phyloP scores from a whole-genome alignment of 2,113 vertebrate species.

The Lophura nycthemera region DNA sequence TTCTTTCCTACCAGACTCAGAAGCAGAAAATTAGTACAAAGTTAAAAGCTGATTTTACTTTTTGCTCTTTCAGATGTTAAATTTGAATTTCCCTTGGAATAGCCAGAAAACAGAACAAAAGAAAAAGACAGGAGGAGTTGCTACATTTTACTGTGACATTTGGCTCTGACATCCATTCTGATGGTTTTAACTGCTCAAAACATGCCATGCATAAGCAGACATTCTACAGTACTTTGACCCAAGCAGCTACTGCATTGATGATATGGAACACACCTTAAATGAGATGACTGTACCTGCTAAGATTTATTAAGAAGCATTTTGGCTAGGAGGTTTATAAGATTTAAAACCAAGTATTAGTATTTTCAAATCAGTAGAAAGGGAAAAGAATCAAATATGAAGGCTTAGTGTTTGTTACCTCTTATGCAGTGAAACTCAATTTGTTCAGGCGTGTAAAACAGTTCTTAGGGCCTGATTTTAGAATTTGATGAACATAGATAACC shows the following conservation, averaged over 20 bases:
- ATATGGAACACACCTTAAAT: neutral
- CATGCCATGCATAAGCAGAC: rapidly evolving
- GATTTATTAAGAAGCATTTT: neutral
- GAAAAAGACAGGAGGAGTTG: neutral
- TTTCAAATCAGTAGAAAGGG: neutral
- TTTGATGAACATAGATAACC: neutral
- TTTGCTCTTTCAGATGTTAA: neutral
- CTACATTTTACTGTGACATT: neutral
- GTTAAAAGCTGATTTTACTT: neutral
- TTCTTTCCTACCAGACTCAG: neutral
- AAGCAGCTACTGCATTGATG: neutral
- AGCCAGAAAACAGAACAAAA: neutral
- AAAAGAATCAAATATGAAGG: neutral
- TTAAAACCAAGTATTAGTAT: neutral
- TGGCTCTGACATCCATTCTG: neutral
- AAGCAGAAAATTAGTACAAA: neutral
- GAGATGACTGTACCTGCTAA: neutral
- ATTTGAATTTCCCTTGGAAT: neutral
- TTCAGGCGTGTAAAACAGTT: neutral
- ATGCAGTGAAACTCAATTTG: neutral
- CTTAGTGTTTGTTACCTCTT: neutral
- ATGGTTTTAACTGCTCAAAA: neutral
- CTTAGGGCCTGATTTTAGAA: neutral
- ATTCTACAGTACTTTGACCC: neutral
- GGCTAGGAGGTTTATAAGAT: neutral